Evolutionary conservation across 2,888 invertebrate species (phyloP), one percentile per base, ranked within the genome.

Genomic region (Chymomyza fuscimana): DNA sequence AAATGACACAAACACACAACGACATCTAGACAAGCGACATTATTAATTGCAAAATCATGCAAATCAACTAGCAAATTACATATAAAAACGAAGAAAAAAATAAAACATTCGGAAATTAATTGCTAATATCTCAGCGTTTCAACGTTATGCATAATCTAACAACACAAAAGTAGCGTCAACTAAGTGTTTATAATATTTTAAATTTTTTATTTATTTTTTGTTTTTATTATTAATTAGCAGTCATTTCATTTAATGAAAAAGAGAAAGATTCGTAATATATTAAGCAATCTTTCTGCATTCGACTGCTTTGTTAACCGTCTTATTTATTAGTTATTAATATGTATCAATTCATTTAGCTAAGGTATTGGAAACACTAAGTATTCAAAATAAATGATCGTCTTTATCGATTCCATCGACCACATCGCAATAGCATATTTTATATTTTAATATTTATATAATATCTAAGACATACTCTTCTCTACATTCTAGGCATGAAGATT

Each of bases 31-130:
- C 58, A 58, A 25, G 58, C 58, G 58, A 22, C 25, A 25, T 67
- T 85, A 88, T 87, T 87, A 85, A 85, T 88, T 87, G 87, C 77
- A 66, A 82, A 85, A 85, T 88, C 79, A 85, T 85, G 87, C 86
- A 85, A 85, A 85, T 86, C 74, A 73, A 77, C 75, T 75, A 78
- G 74, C 73, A 76, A 67, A 63, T 67, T 67, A 62, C 73, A 70
- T 70, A 62, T 59, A 60, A 67, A 73, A 70, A 66, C 63, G 77
- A 72, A 76, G 73, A 75, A 81, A 78, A 19, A 67, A 64, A 32
- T 32, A 32, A 46, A 63, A 75, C 68, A 79, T 65, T 70, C 75
- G 72, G 67, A 77, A 77, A 88, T 86, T 89, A 87, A 89, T 86
- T 80, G 84, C 76, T 78, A 77, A 76, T 80, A 87, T 85, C 82